A percentile compares a stretch with the other conserved stretches of the same genome.
These are phyloP conservation scores for Agrotis ipsilon DNA, from an alignment of 2,888 invertebrate species.

Conservation along the genomic window DNA sequence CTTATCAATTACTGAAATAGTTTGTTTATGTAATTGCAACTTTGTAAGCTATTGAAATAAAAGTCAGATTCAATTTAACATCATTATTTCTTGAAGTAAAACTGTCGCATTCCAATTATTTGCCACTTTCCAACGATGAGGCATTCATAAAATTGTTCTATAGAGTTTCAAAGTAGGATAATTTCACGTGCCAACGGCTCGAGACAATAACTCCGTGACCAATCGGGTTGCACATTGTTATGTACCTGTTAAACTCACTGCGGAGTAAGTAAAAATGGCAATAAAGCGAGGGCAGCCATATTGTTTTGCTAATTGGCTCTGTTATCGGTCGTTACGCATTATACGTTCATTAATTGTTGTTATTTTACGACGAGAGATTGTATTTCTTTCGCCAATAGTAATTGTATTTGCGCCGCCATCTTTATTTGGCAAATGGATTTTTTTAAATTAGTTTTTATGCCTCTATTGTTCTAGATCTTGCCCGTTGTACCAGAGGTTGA, in stretches of 20 bases:
- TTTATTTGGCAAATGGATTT: slow-evolving; percentile 63
- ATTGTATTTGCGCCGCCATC: slow-evolving; percentile 66
- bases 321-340: slow-evolving; percentile 84
- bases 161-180: slow-evolving; percentile 68
- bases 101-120: slow-evolving; percentile 44
- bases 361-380: slow-evolving; percentile 82
- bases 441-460: slow-evolving; percentile 60
- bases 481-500: slow-evolving; percentile 32
- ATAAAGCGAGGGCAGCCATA: slow-evolving; percentile 74
- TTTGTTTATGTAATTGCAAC: slow-evolving; percentile 11
- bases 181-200: slow-evolving; percentile 74
- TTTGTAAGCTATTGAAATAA: slow-evolving; percentile 8
- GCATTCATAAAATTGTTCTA: slow-evolving; percentile 52
- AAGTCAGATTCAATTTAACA: slow-evolving; percentile 14
- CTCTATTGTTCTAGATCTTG: slow-evolving; percentile 56
- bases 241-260: slow-evolving; percentile 65
- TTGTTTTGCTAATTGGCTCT: slow-evolving; percentile 84
- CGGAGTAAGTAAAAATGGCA: slow-evolving; percentile 74
- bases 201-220: slow-evolving; percentile 74
- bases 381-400: slow-evolving; percentile 76
- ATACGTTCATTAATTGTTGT: slow-evolving; percentile 83
- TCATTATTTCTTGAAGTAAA: slow-evolving; percentile 17
- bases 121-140: slow-evolving; percentile 44
- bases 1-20: slow-evolving; percentile 34
- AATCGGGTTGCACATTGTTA: slow-evolving; percentile 74